Percentiles rank a stretch among this genome's conserved stretches.
Evolutionary conservation across 2,797 vertebrate species (phyloP).

Genomic region (Hyperoplus immaculatus): DNA sequence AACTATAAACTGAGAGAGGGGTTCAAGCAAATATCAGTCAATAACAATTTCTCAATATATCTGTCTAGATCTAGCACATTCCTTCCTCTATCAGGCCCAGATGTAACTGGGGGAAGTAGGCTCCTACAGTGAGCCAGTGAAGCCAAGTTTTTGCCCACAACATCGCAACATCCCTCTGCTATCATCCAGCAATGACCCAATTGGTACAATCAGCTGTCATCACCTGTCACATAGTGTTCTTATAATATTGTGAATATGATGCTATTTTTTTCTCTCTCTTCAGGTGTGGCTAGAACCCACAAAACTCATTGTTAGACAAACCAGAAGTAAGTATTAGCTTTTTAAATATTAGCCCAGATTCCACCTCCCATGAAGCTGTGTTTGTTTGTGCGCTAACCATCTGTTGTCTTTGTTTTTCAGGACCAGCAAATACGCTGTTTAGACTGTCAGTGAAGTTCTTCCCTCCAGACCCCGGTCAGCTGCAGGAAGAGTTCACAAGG

Average conservation of each 20-base stretch:
- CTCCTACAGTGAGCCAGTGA: neutral
- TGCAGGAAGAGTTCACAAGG: conserved; percentile 97
- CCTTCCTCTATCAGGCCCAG: conserved; percentile 78
- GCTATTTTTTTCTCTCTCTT: conserved; percentile 67
- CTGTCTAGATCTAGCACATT: conserved; percentile 68
- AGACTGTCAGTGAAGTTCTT: conserved; percentile 98
- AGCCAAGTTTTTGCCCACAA: conserved; percentile 14
- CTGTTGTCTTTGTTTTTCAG: conserved; percentile 78
- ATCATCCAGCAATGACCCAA: neutral
- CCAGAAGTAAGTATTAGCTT: conserved; percentile 90
- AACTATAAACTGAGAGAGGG: conserved; percentile 3
- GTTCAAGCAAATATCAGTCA: conserved; percentile 37
- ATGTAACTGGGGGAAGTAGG: conserved; percentile 52
- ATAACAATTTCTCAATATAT: conserved; percentile 54
- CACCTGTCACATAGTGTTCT: neutral
- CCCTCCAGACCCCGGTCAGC: conserved; percentile 97
- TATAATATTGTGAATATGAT: neutral
- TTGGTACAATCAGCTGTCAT: neutral
- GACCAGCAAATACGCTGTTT: conserved; percentile 91
- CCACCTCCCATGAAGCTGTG: conserved; percentile 6
- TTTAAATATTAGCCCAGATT: neutral
- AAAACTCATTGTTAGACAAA: conserved; percentile 93
- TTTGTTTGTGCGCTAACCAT: conserved; percentile 16
- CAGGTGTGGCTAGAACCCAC: conserved; percentile 97
- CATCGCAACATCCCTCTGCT: conserved; percentile 25